Evolutionary conservation across 2,797 vertebrate genomes (phyloP).

Genomic region (Pseudochirops corinnae): DNA sequence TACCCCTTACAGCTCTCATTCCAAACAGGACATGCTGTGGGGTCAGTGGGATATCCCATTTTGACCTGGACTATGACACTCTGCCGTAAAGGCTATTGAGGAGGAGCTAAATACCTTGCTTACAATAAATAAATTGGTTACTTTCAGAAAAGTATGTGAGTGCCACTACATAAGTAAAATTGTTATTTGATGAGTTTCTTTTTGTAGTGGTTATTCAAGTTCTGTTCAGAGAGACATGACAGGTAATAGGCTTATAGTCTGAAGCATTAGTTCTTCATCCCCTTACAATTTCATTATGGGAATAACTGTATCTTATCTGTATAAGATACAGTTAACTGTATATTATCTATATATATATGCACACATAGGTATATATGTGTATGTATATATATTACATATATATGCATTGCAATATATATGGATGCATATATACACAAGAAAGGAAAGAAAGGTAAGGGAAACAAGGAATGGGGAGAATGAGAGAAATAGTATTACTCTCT

Average conservation of each 20-base stretch:
- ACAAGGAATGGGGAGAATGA: background rate
- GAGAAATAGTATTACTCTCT: background rate
- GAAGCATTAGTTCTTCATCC: slow-evolving; percentile 28
- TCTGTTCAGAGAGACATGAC: slow-evolving; percentile 18
- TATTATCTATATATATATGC: background rate
- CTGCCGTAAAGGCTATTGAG: slow-evolving; percentile 36
- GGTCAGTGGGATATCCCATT: slow-evolving; percentile 38
- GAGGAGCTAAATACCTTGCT: slow-evolving; percentile 46
- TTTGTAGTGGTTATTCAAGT: slow-evolving; percentile 30
- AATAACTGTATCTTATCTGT: background rate
- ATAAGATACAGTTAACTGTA: too few relatives aligned
- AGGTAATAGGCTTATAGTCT: background rate
- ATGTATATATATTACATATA: background rate
- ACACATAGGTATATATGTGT: background rate
- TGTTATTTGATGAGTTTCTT: slow-evolving; percentile 55
- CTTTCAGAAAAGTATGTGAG: slow-evolving; percentile 44
- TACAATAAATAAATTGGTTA: slow-evolving; percentile 54
- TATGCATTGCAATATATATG: background rate
- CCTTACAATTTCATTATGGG: slow-evolving; percentile 37
- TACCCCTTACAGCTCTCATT: background rate
- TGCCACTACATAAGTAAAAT: slow-evolving; percentile 47
- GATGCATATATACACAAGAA: background rate
- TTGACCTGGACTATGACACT: slow-evolving; percentile 53
- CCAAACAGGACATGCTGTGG: slow-evolving; percentile 35
- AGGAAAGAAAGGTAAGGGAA: background rate